These are phyloP conservation scores for Latrodectus hesperus DNA, from an alignment of 2,888 invertebrate genomes.

Conservation along the genomic window DNA sequence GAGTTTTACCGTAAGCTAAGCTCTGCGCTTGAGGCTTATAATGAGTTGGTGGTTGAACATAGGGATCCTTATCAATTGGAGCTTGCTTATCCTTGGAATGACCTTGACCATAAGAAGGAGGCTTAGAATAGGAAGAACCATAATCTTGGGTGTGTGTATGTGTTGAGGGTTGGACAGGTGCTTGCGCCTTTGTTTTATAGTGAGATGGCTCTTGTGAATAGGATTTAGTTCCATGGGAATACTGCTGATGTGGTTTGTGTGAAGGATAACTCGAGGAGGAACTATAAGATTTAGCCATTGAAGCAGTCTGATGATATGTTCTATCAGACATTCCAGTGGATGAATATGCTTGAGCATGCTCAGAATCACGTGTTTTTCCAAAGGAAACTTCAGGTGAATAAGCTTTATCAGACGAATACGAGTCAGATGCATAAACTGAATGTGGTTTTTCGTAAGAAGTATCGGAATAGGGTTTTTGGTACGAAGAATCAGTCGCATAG, in stretches of 20 bases:
- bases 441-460: not conserved
- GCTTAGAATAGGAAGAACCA: not conserved
- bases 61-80: no score
- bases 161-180: not conserved
- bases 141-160: not conserved
- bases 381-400: no score
- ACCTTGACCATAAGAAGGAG: not conserved
- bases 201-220: not conserved
- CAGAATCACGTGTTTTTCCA: no score
- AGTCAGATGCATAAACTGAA: no score
- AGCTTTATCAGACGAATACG: no score
- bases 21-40: no score
- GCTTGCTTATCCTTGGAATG: not conserved
- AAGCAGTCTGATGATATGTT: no score
- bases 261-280: not conserved
- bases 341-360: no score
- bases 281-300: not conserved
- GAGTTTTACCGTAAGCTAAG: no score
- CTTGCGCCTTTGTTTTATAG: not conserved
- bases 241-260: not conserved
- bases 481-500: not conserved
- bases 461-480: not conserved
- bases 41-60: no score
- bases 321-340: no score
- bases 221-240: not conserved